Evolutionary conservation across 2,888 invertebrate genomes (phyloP).

Genomic region (Phengaris arion): DNA sequence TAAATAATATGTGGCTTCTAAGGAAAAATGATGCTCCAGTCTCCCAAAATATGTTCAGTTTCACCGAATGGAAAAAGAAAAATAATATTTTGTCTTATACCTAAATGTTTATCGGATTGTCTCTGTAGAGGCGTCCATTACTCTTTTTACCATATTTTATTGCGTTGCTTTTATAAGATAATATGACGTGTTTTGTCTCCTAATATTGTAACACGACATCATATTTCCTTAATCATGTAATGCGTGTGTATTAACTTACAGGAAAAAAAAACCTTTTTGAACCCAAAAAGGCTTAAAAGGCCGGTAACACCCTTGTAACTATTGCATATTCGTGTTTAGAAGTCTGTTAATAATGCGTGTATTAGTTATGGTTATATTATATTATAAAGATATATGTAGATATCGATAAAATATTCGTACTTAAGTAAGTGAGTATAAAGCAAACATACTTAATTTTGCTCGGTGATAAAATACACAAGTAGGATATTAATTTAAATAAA

Average conservation of each 20-base stretch:
- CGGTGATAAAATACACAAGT: too few relatives aligned
- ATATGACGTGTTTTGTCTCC: neutral
- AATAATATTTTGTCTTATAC: constrained; percentile 12
- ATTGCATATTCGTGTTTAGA: too few relatives aligned
- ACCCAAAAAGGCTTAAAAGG: neutral
- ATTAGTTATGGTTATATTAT: too few relatives aligned
- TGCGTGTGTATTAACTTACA: neutral
- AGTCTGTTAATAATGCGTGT: too few relatives aligned
- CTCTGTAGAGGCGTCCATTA: constrained; percentile 6
- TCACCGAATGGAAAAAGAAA: neutral
- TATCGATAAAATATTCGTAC: too few relatives aligned
- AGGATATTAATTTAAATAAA: too few relatives aligned
- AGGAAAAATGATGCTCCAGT: neutral
- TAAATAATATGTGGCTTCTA: neutral
- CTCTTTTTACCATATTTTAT: constrained; percentile 20
- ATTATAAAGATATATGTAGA: too few relatives aligned
- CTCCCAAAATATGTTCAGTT: too few relatives aligned
- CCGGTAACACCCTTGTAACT: too few relatives aligned
- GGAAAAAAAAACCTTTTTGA: neutral
- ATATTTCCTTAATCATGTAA: neutral
- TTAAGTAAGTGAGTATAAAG: too few relatives aligned
- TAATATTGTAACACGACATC: neutral
- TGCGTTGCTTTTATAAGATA: neutral
- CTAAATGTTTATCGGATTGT: constrained; percentile 20
- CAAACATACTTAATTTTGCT: too few relatives aligned